phyloP scores from a whole-genome alignment of 2,113 vertebrate species.

The Condylura cristata region DNA sequence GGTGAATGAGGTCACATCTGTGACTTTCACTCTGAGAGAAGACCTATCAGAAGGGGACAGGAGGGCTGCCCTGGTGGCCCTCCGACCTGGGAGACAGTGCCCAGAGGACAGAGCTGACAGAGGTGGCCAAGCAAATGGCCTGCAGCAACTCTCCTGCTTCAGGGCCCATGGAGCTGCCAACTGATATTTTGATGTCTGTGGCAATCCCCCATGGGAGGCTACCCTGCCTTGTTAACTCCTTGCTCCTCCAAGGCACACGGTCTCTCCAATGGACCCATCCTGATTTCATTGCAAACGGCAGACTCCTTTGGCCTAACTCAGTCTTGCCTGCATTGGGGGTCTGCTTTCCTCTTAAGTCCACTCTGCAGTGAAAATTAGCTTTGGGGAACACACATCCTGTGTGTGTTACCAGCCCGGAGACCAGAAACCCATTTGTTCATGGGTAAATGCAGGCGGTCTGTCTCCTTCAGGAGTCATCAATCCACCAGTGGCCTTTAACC shows the following conservation, averaged over 20 bases:
- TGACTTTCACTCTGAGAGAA: neutral
- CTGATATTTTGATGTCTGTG: neutral
- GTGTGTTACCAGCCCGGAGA: neutral
- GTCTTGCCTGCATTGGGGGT: neutral
- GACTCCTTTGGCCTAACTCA: neutral
- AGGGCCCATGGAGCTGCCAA: neutral
- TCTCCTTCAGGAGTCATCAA: neutral
- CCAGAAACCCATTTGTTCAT: neutral
- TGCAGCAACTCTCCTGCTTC: neutral
- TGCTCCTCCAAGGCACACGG: neutral
- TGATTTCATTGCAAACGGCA: constrained; percentile 13
- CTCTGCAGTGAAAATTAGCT: constrained; percentile 22
- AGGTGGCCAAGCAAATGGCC: neutral
- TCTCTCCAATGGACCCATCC: constrained; percentile 2
- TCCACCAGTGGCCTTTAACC: neutral
- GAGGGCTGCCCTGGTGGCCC: neutral
- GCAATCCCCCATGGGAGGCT: neutral
- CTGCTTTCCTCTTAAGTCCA: constrained; percentile 11
- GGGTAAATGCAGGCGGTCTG: neutral
- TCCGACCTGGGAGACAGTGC: neutral
- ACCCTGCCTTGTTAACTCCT: neutral
- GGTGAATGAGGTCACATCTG: neutral
- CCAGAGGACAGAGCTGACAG: neutral
- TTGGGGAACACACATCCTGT: neutral
- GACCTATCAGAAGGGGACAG: neutral